Percentiles rank a stretch among this genome's conserved stretches.
Evolutionary conservation across 2,113 vertebrate genomes (phyloP).

Genomic region (Rhinichthys klamathensis): DNA sequence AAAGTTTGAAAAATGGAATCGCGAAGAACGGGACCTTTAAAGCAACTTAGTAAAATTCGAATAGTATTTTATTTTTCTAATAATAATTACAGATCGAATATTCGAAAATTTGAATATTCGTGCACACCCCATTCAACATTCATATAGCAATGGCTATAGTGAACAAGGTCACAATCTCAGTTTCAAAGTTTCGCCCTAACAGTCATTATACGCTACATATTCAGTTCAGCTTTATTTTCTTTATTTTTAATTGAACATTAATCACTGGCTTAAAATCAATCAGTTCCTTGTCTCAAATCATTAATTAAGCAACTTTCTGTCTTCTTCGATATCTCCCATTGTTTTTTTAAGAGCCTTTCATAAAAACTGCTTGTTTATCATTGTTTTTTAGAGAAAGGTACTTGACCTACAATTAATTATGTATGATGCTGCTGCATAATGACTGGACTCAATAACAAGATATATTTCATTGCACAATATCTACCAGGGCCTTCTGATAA

Average conservation of each 20-base stretch:
- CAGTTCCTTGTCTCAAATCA: slow-evolving; percentile 52
- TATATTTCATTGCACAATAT: slow-evolving; percentile 65
- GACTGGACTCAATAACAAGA: slow-evolving; percentile 63
- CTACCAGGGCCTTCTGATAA: slow-evolving; percentile 61
- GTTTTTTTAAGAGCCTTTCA: slow-evolving; percentile 64
- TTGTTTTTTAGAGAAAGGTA: slow-evolving; percentile 58
- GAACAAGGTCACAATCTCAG: not conserved
- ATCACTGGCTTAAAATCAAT: slow-evolving; percentile 43
- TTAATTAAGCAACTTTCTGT: slow-evolving; percentile 53
- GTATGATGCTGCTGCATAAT: slow-evolving; percentile 61
- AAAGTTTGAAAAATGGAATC: too few relatives aligned
- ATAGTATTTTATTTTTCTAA: too few relatives aligned
- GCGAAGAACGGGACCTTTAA: too few relatives aligned
- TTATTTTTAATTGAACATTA: slow-evolving; percentile 33
- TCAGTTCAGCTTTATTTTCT: not conserved
- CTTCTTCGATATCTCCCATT: slow-evolving; percentile 36
- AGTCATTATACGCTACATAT: not conserved
- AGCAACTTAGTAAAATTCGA: too few relatives aligned
- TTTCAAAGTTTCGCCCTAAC: not conserved
- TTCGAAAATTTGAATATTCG: too few relatives aligned
- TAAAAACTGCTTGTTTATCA: slow-evolving; percentile 68
- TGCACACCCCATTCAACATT: slow-evolving; percentile 30
- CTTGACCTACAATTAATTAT: slow-evolving; percentile 71
- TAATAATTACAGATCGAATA: too few relatives aligned
- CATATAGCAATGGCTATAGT: not conserved